Evolutionary conservation across 2,888 invertebrate genomes (phyloP).

Genomic region (Apotomis betuletana): DNA sequence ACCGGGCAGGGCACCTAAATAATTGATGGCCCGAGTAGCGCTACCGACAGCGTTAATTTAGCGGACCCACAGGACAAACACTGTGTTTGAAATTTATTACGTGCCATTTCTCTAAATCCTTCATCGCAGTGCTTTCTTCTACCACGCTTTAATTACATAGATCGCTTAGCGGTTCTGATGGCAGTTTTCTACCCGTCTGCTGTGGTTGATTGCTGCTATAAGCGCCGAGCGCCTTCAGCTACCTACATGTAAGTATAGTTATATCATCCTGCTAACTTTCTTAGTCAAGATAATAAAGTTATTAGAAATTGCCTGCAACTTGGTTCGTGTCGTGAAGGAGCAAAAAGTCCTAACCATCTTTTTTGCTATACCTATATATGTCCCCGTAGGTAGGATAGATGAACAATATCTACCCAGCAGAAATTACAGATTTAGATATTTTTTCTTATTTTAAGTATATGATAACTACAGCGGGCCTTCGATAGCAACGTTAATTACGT

Average conservation of each 20-base stretch:
- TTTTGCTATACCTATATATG: no score
- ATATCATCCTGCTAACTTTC: neutral
- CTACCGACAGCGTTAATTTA: constrained; percentile 66
- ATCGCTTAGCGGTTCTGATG: constrained; percentile 3
- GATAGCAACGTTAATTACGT: no score
- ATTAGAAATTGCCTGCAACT: no score
- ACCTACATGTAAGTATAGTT: neutral
- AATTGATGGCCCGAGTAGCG: constrained; percentile 60
- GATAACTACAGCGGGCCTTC: no score
- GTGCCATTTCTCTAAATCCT: constrained; percentile 58
- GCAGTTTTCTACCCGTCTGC: constrained; percentile 7
- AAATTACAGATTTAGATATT: no score
- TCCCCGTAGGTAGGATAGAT: no score
- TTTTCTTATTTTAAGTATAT: no score
- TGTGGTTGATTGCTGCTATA: constrained; percentile 24
- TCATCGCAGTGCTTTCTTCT: constrained; percentile 7
- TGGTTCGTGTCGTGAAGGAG: no score
- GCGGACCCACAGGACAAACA: constrained; percentile 57
- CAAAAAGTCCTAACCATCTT: no score
- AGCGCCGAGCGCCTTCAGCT: neutral
- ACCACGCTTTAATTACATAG: constrained; percentile 19
- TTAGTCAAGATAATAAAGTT: neutral
- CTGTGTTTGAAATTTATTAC: constrained; percentile 66
- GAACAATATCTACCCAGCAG: no score
- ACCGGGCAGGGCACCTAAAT: constrained; percentile 37